Evolutionary conservation across 2,888 invertebrate genomes (phyloP).

Genomic region (Bimastos eiseni): DNA sequence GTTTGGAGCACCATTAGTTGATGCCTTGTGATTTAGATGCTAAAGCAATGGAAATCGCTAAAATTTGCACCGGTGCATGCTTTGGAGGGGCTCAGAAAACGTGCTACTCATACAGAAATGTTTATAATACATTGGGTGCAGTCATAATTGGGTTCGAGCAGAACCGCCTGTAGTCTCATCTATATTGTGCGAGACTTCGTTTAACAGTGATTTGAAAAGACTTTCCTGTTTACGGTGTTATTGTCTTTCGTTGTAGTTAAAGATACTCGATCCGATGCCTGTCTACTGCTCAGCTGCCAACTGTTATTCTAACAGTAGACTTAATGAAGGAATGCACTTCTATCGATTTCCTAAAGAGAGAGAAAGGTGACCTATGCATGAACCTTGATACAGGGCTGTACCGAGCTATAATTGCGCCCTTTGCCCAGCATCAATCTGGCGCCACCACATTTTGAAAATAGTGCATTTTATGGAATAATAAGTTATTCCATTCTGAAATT

Average conservation of each 20-base stretch:
- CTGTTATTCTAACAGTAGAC: slow-evolving; percentile 13
- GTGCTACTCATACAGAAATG: neutral
- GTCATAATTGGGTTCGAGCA: neutral
- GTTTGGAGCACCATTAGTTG: too few relatives aligned
- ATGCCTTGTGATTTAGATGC: too few relatives aligned
- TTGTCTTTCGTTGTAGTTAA: neutral
- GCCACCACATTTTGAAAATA: too few relatives aligned
- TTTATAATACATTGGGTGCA: neutral
- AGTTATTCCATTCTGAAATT: too few relatives aligned
- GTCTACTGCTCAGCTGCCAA: neutral
- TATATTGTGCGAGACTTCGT: too few relatives aligned
- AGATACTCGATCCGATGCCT: neutral
- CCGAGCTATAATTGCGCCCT: too few relatives aligned
- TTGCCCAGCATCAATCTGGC: too few relatives aligned
- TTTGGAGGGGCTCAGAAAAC: neutral
- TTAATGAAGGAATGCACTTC: neutral
- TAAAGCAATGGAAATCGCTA: too few relatives aligned
- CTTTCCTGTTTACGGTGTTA: neutral
- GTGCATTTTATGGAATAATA: too few relatives aligned
- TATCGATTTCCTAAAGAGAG: neutral
- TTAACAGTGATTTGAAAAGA: neutral
- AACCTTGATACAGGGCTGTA: too few relatives aligned
- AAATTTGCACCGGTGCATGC: neutral
- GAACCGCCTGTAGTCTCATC: neutral
- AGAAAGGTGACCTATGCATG: neutral